These are phyloP conservation scores for Benitochromis conjunctus DNA, from an alignment of 2,113 vertebrate species.

Conservation along the genomic window DNA sequence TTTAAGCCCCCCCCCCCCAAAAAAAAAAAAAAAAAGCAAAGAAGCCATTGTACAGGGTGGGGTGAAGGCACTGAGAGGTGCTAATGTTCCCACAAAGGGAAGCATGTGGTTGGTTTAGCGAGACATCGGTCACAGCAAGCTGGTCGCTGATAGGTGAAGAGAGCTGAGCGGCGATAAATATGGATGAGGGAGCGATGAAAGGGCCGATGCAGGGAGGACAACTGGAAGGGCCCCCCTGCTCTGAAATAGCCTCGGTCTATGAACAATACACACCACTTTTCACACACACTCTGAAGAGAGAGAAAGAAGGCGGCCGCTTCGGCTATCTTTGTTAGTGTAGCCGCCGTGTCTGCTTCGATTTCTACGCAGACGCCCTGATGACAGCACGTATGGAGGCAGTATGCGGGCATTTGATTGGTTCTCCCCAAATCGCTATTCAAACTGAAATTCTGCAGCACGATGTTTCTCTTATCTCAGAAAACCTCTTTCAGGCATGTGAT, in stretches of 20 bases:
- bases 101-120: slow-evolving; percentile 59
- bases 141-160: slow-evolving; percentile 57
- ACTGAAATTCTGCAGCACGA: not conserved
- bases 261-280: slow-evolving; percentile 56
- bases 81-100: slow-evolving; percentile 39
- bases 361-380: slow-evolving; percentile 2
- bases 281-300: slow-evolving; percentile 6
- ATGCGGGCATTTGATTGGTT: slow-evolving; percentile 14
- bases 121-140: slow-evolving; percentile 36
- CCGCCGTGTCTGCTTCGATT: not conserved
- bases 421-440: not conserved
- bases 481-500: not conserved
- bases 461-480: not conserved
- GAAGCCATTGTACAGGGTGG: slow-evolving; percentile 63
- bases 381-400: not conserved
- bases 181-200: slow-evolving; percentile 72
- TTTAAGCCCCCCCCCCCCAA: not conserved
- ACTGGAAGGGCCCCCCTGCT: slow-evolving; percentile 27
- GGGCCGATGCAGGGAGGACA: slow-evolving; percentile 47
- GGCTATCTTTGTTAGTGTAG: slow-evolving; percentile 40
- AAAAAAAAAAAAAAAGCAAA: slow-evolving; percentile 52
- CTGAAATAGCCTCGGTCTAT: slow-evolving; percentile 31
- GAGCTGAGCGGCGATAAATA: slow-evolving; percentile 65
- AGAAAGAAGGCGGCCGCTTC: slow-evolving; percentile 3
- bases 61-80: slow-evolving; percentile 50